Base-by-base conservation (phyloP, 2,888 invertebrate genomes). In the Cantharis nigra region DNA sequence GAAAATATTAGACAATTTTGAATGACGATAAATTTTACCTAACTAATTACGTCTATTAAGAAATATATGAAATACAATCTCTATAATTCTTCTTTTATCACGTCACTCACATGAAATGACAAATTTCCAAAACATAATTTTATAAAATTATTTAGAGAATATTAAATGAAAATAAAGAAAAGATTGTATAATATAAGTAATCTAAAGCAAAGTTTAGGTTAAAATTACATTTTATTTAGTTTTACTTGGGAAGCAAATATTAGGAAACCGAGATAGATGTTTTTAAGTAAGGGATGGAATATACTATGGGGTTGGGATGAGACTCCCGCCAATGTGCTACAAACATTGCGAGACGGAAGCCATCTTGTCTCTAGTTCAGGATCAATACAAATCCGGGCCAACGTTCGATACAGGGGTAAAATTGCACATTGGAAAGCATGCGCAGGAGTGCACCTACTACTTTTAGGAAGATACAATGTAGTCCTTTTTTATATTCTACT, bases 321-420 rank as follows among this genome's bases (percentile, higher is more conserved):
- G 72, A 81, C 83, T 85, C 49, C 49, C 85, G 84, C 87, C 87
- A 87, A 87, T 87, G 86, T 85, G 85, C 85, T 86, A 83, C 78
- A 80, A 83, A 80, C 81, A 83, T 82, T 79, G 71, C 82, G 83
- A 85, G 86, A 85, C 86, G 86, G 86, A 84, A 84, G 87, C 88
- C 87, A 88, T 87, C 87, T 87, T 87, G 87, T 83, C 82, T 49
- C 49, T 80, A 80, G 76, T 81, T 76, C 78, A 67, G 84, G 86
- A 87, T 87, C 87, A 87, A 87, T 87, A 87, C 84, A 81, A 82
- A 83, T 85, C 83, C 85, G 86, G 85, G 81, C 77, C 71, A 78
- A 82, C 84, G 87, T 83, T 87, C 87, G 85, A 87, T 87, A 87
- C 84, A 87, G 85, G 65, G 65, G 85, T 71, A 77, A 73, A 71